Base-by-base conservation (phyloP, 1,140 invertebrate genomes). In the Arion vulgaris region DNA sequence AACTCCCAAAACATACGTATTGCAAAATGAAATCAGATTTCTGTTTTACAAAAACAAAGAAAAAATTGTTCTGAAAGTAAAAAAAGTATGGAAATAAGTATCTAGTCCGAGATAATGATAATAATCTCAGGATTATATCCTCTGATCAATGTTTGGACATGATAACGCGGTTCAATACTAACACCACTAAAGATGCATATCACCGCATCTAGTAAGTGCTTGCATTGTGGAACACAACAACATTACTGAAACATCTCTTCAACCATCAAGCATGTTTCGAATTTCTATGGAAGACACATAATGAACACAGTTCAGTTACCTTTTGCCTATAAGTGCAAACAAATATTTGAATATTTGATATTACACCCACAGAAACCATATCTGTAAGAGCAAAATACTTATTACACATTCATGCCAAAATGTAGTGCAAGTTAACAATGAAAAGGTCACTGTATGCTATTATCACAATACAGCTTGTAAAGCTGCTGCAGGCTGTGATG, bases 351-450 rank as follows among this genome's bases (percentile, higher is more conserved):
- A 1, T 7, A 39, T 38, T 9, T 73, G n/a, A n/a, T 4, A 23
- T 7, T 73, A 2, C n/a, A 15, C 38, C 41, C 36, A 26, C 17
- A n/a, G n/a, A 4, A 11, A 4, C 41, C 71, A 73, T 49, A n/a
- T 15, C 19, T 73, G 71, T 34, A 5, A 41, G 9, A 38, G 36
- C 26, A 41, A 26, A 13, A 41, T 39, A 72, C 11, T 15, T 17
- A 34, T 34, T 41, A 49, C n/a, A 9, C 36, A 73, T 39, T 11
- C 28, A 26, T 73, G 71, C 41, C 11, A 41, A 39, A 2, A n/a
- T 73, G 71, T 49, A n/a, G 41, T 49, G n/a, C 41, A 4, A 73
- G 41, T 73, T 49, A 39, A 36, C 13, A 73, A 38, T 73, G 38
- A 26, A n/a, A 1, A 39, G 15, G n/a, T 73, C 4, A 1, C 39